Evolutionary conservation across 2,113 vertebrate species (phyloP).

Genomic region (Marmota flaviventris): DNA sequence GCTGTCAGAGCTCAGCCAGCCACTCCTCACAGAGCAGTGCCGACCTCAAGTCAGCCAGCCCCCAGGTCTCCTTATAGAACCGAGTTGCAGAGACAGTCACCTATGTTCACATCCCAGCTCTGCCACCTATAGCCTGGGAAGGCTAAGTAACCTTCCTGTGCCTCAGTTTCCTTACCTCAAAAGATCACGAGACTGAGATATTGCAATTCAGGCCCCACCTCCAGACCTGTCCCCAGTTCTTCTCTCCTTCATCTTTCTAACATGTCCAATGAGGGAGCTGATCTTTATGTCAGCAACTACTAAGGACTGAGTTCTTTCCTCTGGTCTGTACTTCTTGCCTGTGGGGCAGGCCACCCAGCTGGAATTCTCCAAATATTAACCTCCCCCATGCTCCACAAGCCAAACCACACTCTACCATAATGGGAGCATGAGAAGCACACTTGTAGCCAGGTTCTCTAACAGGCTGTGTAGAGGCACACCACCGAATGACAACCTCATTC

Average conservation of each 20-base stretch:
- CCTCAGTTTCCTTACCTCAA: not conserved
- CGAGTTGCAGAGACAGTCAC: not conserved
- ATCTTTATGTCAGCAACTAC: not conserved
- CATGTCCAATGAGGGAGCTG: not conserved
- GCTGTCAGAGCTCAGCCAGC: accelerated
- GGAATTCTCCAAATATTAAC: too few relatives aligned
- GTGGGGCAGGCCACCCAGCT: too few relatives aligned
- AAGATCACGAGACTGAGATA: not conserved
- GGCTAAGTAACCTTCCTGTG: not conserved
- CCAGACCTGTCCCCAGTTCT: not conserved
- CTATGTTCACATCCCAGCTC: not conserved
- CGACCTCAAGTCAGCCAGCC: accelerated
- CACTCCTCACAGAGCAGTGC: not conserved
- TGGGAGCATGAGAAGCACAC: not conserved
- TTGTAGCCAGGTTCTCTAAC: not conserved
- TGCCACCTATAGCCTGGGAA: not conserved
- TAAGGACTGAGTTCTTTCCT: not conserved
- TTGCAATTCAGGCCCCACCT: not conserved
- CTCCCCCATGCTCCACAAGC: too few relatives aligned
- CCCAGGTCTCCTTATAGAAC: not conserved
- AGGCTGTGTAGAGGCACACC: accelerated
- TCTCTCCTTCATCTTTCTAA: not conserved
- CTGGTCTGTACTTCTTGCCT: not conserved
- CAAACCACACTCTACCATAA: not conserved
- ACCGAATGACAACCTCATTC: accelerated